Evolutionary conservation across 2,113 vertebrate species (phyloP), one percentile per base, ranked within the genome.

Genomic region (Melanerpes aurifrons): DNA sequence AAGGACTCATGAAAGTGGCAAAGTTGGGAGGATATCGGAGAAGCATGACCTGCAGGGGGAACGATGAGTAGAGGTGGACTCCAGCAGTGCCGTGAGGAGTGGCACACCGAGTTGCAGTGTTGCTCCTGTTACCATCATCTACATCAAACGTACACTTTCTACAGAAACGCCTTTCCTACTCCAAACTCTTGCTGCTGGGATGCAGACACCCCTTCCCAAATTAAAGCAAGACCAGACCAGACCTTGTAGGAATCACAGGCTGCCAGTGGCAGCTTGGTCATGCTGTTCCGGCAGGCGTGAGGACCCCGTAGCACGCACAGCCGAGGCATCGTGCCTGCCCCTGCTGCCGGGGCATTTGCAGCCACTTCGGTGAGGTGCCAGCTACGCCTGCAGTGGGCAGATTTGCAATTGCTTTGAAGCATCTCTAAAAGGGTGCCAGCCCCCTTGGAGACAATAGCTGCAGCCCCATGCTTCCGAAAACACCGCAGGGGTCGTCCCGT

Each of bases 401-500:
- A 8, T 80, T 63, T 40, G 28, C 15, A 15, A 24, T 29, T 10
- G 16, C 21, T 22, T 72, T 72, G 82, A 48, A 62, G 26, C 50
- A n/a, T 6, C 45, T 69, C 71, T 40, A 21, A 54, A 84, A 71
- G 37, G 2, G 3, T 8, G 5, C 17, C 64, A 54, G 24, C 28
- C 31, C 64, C 19, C 26, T 68, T 28, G 24, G 48, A 77, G 61
- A 77, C 2, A 17, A 10, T 6, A 69, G 16, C 76, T 63, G 35
- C 50, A 81, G 80, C 59, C 32, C 16, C 1, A 7, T 7, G 32
- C 28, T 80, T 76, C 72, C 45, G 18, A 67, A 82, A 70, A 15
- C 16, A 45, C 6, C 2, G 10, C 45, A 1, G 0, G 22, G 20
- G 9, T 32, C 16, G 2, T 56, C 32, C 40, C 2, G 0, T 24